Evolutionary conservation across 2,797 vertebrate species (phyloP), one percentile per base, ranked within the genome.

Genomic region (Hybognathus amarus): DNA sequence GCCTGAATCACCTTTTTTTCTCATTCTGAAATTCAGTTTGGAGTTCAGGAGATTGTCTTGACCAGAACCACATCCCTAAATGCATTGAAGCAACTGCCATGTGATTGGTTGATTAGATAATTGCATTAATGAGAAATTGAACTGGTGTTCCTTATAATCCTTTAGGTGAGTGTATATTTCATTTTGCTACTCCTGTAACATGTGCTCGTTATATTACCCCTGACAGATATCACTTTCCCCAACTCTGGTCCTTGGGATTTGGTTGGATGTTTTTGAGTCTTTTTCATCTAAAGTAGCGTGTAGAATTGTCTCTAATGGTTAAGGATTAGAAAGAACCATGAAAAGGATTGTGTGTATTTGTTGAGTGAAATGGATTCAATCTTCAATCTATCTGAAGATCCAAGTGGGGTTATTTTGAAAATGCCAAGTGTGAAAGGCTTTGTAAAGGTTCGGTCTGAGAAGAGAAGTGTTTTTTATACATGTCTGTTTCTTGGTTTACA

Each of bases 361-460:
- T 70, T 56, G 6, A 40, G 1, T 56, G 17, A 61, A 33, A 71
- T 27, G n/a, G n/a, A 17, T 68, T 80, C 50, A 70, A n/a, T 61
- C 11, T 22, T 20, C 36, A 80, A 9, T 79, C 33, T 56, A 79
- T n/a, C 22, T 79, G 45, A 79, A 79, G n/a, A 40, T 30, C 47
- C 4, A 54, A 59, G 30, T 59, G 24, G 17, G 2, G 10, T 71
- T 71, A 63, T 50, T 10, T 12, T 63, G 18, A 38, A 24, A 56
- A 70, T 56, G 18, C 17, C 13, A 27, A 54, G 22, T 2, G 45
- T 5, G 5, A 9, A 79, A 12, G 47, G 47, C 17, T 80, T 40
- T 56, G 18, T 9, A 80, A 80, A 42, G 52, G 66, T 56, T 56
- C 24, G 17, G 10, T 27, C 24, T 70, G n/a, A 67, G 30, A 54